Evolutionary conservation across 2,113 vertebrate genomes (phyloP).

Genomic region (Antigone vipio): DNA sequence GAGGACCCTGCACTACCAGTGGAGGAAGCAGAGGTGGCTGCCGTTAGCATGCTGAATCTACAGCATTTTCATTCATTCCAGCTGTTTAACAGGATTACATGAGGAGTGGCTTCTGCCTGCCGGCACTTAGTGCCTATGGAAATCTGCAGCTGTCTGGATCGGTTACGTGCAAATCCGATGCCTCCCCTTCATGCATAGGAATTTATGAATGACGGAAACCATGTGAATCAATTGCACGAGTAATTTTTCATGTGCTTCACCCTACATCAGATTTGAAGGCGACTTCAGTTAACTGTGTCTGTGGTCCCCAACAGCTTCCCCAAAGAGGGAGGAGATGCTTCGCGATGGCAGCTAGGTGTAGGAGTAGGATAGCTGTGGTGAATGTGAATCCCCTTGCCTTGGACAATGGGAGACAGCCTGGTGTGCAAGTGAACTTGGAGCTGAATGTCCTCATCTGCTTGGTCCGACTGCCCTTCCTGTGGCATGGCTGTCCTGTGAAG

Average conservation of each 20-base stretch:
- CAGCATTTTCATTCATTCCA: slow-evolving; percentile 28
- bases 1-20: not conserved
- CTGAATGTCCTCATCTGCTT: not conserved
- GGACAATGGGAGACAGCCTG: not conserved
- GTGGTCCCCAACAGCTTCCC: not conserved
- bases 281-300: not conserved
- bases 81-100: slow-evolving; percentile 34
- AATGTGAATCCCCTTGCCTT: not conserved
- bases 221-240: slow-evolving; percentile 19
- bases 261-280: not conserved
- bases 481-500: not conserved
- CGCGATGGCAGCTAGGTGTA: not conserved
- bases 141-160: slow-evolving; percentile 52
- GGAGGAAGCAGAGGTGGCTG: slow-evolving; percentile 1
- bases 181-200: not conserved
- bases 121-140: slow-evolving; percentile 3
- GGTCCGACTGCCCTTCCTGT: not conserved
- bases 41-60: not conserved
- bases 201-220: not conserved
- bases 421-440: fast-evolving
- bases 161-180: not conserved
- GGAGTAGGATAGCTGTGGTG: not conserved
- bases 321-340: not conserved
- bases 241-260: slow-evolving; percentile 1
- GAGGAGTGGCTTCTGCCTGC: slow-evolving; percentile 42